phyloP scores from a whole-genome alignment of 2,888 invertebrate genomes.

The Drepana falcataria region DNA sequence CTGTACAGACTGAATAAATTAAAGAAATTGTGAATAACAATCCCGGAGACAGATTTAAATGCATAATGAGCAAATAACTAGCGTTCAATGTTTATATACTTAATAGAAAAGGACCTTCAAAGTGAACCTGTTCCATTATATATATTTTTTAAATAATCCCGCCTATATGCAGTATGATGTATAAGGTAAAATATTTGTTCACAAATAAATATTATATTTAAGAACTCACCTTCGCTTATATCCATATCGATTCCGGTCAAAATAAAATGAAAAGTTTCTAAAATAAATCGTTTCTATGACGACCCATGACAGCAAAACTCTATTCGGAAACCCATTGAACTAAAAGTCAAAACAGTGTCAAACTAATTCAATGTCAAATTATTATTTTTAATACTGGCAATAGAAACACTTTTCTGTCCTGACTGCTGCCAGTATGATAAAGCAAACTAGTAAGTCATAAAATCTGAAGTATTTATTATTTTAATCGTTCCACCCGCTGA shows the following conservation, averaged over 20 bases:
- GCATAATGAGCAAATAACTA: no score
- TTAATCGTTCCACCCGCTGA: no score
- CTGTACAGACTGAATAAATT: no score
- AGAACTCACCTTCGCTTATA: slow-evolving; percentile 63
- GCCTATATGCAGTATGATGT: slow-evolving; percentile 4
- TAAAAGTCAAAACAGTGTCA: slow-evolving; percentile 15
- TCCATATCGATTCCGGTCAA: slow-evolving; percentile 72
- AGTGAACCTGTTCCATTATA: slow-evolving; percentile 27
- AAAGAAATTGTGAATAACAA: no score
- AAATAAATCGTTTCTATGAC: slow-evolving; percentile 75
- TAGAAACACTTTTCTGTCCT: no score
- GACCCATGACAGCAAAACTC: slow-evolving; percentile 73
- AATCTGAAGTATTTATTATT: no score
- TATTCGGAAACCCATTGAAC: slow-evolving; percentile 48
- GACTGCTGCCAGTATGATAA: no score
- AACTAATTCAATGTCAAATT: slow-evolving; percentile 16
- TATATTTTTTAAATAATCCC: slow-evolving; percentile 19
- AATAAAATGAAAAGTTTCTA: slow-evolving; percentile 68
- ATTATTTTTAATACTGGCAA: no score
- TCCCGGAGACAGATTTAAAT: no score
- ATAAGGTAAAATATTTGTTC: slow-evolving; percentile 14
- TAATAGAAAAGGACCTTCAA: no score
- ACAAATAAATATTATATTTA: slow-evolving; percentile 13
- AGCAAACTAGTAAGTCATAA: no score
- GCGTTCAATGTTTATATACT: no score